Evolutionary conservation across 2,113 vertebrate species (phyloP).

Genomic region (Rhinolophus sinicus): DNA sequence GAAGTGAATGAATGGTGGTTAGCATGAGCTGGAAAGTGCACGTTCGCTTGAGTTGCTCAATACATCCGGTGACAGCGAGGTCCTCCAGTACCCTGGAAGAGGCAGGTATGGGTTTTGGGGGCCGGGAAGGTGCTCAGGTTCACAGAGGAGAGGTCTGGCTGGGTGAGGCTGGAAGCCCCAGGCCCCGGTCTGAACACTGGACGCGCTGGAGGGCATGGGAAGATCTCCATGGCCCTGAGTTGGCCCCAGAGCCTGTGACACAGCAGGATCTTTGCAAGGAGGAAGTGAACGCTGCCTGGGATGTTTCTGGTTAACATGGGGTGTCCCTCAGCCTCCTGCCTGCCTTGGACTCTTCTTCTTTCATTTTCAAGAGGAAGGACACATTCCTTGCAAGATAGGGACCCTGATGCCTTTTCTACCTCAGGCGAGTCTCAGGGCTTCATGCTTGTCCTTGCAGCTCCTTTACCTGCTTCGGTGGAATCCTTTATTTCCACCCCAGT

Average conservation of each 20-base stretch:
- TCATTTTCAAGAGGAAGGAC: neutral
- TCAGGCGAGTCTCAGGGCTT: fast-evolving
- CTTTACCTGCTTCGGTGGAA: neutral
- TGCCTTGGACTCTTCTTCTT: neutral
- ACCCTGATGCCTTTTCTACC: too few species aligned
- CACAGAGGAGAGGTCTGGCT: neutral
- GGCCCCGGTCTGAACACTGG: neutral
- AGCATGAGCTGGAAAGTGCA: neutral
- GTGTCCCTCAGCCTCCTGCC: neutral
- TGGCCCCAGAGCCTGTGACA: neutral
- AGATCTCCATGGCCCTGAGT: fast-evolving
- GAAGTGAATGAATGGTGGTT: neutral
- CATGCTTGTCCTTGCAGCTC: neutral
- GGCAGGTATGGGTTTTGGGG: neutral
- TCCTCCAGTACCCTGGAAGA: neutral
- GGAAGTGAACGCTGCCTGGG: fast-evolving
- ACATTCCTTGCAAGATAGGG: neutral
- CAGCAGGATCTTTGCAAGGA: neutral
- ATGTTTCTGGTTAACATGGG: fast-evolving
- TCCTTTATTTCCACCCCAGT: neutral
- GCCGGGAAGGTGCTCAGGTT: too few species aligned
- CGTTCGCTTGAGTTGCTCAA: neutral
- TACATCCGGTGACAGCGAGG: neutral
- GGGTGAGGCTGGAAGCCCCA: neutral
- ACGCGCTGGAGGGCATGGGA: neutral